Base-by-base conservation (phyloP, 2,797 vertebrate genomes). In the Enteromius argenteus region DNA sequence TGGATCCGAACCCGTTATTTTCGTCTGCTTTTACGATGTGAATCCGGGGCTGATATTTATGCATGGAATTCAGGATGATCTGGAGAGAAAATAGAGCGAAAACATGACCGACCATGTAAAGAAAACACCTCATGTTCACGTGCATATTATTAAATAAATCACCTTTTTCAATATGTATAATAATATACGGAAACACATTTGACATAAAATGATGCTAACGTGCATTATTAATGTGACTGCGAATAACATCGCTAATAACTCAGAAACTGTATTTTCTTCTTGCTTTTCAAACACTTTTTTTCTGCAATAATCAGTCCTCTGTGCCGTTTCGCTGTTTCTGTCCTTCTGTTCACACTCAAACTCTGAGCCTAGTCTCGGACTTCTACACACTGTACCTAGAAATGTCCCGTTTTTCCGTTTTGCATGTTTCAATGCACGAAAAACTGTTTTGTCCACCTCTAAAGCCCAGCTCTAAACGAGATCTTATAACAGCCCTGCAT, bases 51-150 rank as follows among this genome's bases (percentile, higher is more conserved):
- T 99, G 98, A 80, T 99, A 99, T 79, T 99, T 99, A 93, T 99
- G 98, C 98, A 99, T 99, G 64, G 98, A 99, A 90, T 99, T 99
- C n/a, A 99, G 91, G 88, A 99, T 99, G 89, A 99, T 99, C 98
- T 99, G 71, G 69, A 21, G 46, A 49, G 84, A 81, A 72, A 39
- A 5, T 8, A 27, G 2, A 8, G 19, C 11, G 44, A 27, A 79
- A 69, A 49, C 13, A 51, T 8, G 39, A 71, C 46, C 32, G 62
- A 42, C 15, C 30, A 0, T 32, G 60, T 17, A 44, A 21, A 66
- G 11, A 7, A 46, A 73, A 62, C 44, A 15, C 51, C 32, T 71
- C 35, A 39, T 39, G 51, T 13, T 60, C 5, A 49, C 51, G 27
- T 56, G 60, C 46, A 3, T 10, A 35, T 13, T n/a, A 42, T 30